These are phyloP conservation scores for Megamerina dolium DNA, from an alignment of 2,888 invertebrate species.

Conservation along the genomic window DNA sequence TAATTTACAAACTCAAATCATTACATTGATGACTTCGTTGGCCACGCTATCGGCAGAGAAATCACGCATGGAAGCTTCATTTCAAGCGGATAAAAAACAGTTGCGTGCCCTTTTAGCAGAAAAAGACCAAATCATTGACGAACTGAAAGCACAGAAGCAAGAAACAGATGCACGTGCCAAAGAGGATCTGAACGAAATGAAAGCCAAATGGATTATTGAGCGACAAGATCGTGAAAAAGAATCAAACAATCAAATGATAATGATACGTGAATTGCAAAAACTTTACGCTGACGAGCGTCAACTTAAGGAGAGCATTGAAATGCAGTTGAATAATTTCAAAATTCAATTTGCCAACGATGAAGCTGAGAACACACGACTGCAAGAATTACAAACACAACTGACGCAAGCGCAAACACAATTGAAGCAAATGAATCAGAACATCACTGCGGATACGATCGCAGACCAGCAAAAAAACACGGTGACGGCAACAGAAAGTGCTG, in stretches of 20 bases:
- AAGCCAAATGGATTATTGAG: conserved; percentile 68
- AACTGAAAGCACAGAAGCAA: conserved; percentile 57
- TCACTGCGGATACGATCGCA: background rate
- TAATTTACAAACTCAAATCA: conserved; percentile 50
- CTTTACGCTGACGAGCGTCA: conserved; percentile 69
- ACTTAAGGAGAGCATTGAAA: conserved; percentile 67
- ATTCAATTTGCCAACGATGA: conserved; percentile 47
- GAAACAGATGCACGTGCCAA: conserved; percentile 54
- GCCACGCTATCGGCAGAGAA: conserved; percentile 77
- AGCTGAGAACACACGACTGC: conserved; percentile 40
- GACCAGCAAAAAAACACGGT: conserved; percentile 13
- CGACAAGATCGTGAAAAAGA: conserved; percentile 78
- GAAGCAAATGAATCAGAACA: conserved; percentile 55
- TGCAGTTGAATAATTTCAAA: conserved; percentile 54
- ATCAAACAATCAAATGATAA: conserved; percentile 67
- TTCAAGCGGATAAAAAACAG: conserved; percentile 66
- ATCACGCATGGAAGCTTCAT: conserved; percentile 76
- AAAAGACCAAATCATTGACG: conserved; percentile 53
- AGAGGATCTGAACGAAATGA: conserved; percentile 60
- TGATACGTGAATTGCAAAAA: conserved; percentile 75
- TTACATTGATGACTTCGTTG: conserved; percentile 64
- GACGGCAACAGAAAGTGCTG: conserved; percentile 49
- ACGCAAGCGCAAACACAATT: conserved; percentile 59
- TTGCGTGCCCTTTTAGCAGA: conserved; percentile 52
- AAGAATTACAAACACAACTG: conserved; percentile 58